Percentiles rank a stretch among this genome's conserved stretches.
Conservation (phyloP, 2,888 invertebrate genomes). For the Corbicula japonica region DNA sequence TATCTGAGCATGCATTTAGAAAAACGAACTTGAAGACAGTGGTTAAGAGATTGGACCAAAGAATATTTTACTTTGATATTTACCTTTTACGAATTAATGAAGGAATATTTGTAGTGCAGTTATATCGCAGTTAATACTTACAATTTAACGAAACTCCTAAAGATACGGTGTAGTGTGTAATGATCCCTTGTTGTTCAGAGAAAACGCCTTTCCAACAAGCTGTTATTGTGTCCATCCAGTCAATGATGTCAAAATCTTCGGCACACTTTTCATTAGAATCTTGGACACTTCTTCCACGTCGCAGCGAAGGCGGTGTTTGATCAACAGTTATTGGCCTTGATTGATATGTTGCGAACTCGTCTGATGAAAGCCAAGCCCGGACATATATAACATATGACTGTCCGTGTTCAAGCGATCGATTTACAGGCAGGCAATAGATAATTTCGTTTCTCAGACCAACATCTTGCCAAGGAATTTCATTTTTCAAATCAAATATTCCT, state of each 20-base stretch:
- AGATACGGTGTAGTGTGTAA: slow-evolving; percentile 46
- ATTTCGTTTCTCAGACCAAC: slow-evolving; percentile 30
- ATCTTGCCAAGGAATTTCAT: slow-evolving; percentile 63
- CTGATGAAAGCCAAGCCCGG: slow-evolving; percentile 60
- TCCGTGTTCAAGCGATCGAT: slow-evolving; percentile 31
- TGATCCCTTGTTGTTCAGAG: slow-evolving; percentile 53
- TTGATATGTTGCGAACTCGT: slow-evolving; percentile 33
- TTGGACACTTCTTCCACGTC: slow-evolving; percentile 49
- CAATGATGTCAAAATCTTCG: slow-evolving; percentile 65
- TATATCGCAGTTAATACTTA: slow-evolving; percentile 13
- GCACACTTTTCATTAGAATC: slow-evolving; percentile 58
- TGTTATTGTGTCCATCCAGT: slow-evolving; percentile 45
- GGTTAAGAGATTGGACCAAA: too few species aligned
- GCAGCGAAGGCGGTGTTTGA: slow-evolving; percentile 59
- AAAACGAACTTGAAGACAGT: too few species aligned
- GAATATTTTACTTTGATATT: too few species aligned
- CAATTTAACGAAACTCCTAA: slow-evolving; percentile 61
- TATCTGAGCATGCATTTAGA: background rate
- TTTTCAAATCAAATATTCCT: slow-evolving; percentile 51
- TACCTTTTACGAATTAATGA: too few species aligned
- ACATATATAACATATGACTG: slow-evolving; percentile 59
- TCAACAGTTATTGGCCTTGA: slow-evolving; percentile 63
- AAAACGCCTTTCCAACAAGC: slow-evolving; percentile 70
- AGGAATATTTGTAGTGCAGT: too few species aligned
- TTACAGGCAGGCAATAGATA: slow-evolving; percentile 53